A percentile compares a stretch with the other conserved stretches of the same genome.
Evolutionary conservation across 2,113 vertebrate genomes (phyloP).

Genomic region (Forbesichthys agassizii): DNA sequence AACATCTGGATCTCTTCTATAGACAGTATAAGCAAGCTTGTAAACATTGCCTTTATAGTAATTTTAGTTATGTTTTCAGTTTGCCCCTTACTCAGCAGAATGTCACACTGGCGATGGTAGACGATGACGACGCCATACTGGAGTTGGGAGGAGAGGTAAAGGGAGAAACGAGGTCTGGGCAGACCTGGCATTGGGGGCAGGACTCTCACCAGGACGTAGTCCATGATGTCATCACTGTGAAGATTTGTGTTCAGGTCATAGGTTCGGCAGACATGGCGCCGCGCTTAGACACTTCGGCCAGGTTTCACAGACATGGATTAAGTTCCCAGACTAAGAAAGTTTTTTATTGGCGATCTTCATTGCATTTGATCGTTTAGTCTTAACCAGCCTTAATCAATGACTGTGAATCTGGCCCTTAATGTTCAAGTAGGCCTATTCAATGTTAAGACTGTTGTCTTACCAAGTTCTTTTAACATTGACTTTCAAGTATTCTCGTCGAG

Average conservation of each 20-base stretch:
- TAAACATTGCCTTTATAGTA: background rate
- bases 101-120: slow-evolving; percentile 82
- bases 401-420: too few relatives aligned
- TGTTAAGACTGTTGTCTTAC: slow-evolving; percentile 60
- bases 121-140: slow-evolving; percentile 85
- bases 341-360: too few relatives aligned
- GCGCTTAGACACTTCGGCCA: too few relatives aligned
- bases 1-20: slow-evolving; percentile 82
- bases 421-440: too few relatives aligned
- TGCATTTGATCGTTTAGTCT: background rate
- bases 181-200: slow-evolving; percentile 65
- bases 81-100: slow-evolving; percentile 78
- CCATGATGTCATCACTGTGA: slow-evolving; percentile 80
- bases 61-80: background rate
- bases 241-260: background rate
- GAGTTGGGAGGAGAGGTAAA: slow-evolving; percentile 88
- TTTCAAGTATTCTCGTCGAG: slow-evolving; percentile 81
- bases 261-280: background rate
- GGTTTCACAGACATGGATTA: too few relatives aligned
- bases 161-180: slow-evolving; percentile 84
- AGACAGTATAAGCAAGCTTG: slow-evolving; percentile 1
- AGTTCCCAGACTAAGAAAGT: too few relatives aligned
- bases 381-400: too few relatives aligned
- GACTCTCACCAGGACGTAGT: slow-evolving; percentile 79
- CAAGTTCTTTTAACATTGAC: slow-evolving; percentile 83